Evolutionary conservation across 2,888 invertebrate genomes (phyloP), one percentile per base, ranked within the genome.

Genomic region (Phania funesta): DNA sequence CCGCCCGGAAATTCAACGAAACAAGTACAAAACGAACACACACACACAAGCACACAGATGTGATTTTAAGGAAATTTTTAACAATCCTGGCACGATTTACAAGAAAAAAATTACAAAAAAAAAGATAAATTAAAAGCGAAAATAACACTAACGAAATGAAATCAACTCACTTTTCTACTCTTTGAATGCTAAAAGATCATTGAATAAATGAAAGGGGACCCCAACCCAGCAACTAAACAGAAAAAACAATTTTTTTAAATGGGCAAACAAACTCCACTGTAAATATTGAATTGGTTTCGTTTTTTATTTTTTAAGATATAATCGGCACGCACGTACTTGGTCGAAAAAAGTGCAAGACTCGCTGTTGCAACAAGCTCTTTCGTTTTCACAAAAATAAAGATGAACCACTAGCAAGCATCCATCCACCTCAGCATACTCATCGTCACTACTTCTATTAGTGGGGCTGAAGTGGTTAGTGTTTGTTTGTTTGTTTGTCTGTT

Each of bases 291-390:
- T 78, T 82, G 77, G 62, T 82, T 74, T 74, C 46, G 62, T 68
- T 22, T 71, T 76, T 77, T 76, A 67, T 60, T 56, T 74, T 60
- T 56, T 58, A 74, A 83, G 85, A 85, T 85, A 83, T 79, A 84
- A 84, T 85, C 85, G 83, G 81, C 85, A 84, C 84, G 85, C 85
- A 85, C 82, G 80, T 81, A 70, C 38, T 62, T 70, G 48, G n/a
- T 20, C 16, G 9, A 24, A 60, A 68, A 38, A 65, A 75, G 24
- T 75, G 50, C 58, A 32, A 22, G 41, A 65, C 35, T 75, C 20
- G 20, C 50, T 32, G 20, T 32, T 18, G 6, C 52, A n/a, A 64
- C 58, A 41, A 52, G 24, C 64, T 50, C 38, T 35, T 11, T 38
- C 26, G 60, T 18, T 52, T 52, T 35, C 35, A 46, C 44, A 22